These are phyloP conservation scores for Polyploca ridens DNA, from an alignment of 2,888 invertebrate genomes.

Conservation along the genomic window DNA sequence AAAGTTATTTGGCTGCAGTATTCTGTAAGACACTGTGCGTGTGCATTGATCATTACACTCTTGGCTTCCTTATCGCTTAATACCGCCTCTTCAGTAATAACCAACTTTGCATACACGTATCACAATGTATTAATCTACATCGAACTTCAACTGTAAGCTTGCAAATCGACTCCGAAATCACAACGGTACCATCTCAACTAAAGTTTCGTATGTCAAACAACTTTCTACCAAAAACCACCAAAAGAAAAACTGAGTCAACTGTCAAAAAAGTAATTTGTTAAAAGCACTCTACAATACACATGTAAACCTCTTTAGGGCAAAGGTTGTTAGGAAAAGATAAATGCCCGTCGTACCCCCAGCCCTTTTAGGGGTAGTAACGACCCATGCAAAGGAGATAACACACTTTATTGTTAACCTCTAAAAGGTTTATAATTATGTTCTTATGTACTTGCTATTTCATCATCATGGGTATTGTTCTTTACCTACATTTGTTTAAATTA, in stretches of 20 bases:
- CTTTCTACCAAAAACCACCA: not conserved
- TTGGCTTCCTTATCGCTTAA: no score
- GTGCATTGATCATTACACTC: no score
- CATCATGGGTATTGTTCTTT: constrained; percentile 1
- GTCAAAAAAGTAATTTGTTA: constrained; percentile 24
- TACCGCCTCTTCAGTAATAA: no score
- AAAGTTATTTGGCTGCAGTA: no score
- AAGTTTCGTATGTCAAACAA: not conserved
- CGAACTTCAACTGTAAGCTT: no score
- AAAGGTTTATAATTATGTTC: constrained; percentile 33
- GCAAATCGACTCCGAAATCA: no score
- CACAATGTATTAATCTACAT: no score
- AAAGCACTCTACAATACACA: constrained; percentile 21
- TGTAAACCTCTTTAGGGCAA: constrained; percentile 18
- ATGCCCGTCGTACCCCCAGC: constrained; percentile 20
- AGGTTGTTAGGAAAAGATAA: constrained; percentile 23
- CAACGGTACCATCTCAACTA: not conserved
- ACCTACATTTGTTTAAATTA: not conserved
- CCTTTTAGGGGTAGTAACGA: constrained; percentile 31
- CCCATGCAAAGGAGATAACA: constrained; percentile 37
- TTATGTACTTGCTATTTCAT: constrained; percentile 20
- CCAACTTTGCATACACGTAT: no score
- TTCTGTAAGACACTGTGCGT: no score
- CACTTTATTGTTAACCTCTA: constrained; percentile 25
- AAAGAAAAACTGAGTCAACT: not conserved